phyloP scores from a whole-genome alignment of 2,113 vertebrate species.

The Gymnorhina tibicen region DNA sequence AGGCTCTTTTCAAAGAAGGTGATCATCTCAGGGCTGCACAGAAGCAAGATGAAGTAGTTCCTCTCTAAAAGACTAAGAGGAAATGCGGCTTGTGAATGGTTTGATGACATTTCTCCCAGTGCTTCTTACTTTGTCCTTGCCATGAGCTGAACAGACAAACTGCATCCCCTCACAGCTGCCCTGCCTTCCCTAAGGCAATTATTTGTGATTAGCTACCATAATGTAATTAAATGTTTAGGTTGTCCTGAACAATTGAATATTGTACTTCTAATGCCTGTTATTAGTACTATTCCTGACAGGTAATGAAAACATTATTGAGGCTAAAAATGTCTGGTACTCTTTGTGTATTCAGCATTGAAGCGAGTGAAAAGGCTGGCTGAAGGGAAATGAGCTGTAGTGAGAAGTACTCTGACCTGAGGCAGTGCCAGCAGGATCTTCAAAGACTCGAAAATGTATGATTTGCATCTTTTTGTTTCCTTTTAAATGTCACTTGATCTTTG shows the following conservation, averaged over 20 bases:
- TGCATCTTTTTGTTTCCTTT: slow-evolving; percentile 27
- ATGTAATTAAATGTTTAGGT: slow-evolving; percentile 15
- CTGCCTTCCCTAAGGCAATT: background rate
- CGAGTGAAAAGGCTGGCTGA: slow-evolving; percentile 1
- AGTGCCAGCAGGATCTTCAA: background rate
- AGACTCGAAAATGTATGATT: slow-evolving; percentile 8
- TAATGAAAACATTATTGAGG: background rate
- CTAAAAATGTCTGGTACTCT: background rate
- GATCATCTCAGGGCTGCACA: background rate
- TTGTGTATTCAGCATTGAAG: background rate
- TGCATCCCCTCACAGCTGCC: background rate
- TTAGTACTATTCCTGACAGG: background rate
- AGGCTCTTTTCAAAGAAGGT: background rate
- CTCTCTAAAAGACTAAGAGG: background rate
- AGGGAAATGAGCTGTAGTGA: background rate
- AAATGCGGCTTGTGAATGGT: background rate
- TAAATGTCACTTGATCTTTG: background rate
- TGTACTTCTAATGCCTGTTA: background rate
- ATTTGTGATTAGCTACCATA: background rate
- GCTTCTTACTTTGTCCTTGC: background rate
- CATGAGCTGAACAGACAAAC: background rate
- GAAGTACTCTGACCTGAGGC: background rate
- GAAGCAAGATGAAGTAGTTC: background rate
- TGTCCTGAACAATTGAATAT: background rate
- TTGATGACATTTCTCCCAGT: background rate